These are phyloP conservation scores for Cantharis lateralis DNA, from an alignment of 2,888 invertebrate genomes.

Conservation along the genomic window DNA sequence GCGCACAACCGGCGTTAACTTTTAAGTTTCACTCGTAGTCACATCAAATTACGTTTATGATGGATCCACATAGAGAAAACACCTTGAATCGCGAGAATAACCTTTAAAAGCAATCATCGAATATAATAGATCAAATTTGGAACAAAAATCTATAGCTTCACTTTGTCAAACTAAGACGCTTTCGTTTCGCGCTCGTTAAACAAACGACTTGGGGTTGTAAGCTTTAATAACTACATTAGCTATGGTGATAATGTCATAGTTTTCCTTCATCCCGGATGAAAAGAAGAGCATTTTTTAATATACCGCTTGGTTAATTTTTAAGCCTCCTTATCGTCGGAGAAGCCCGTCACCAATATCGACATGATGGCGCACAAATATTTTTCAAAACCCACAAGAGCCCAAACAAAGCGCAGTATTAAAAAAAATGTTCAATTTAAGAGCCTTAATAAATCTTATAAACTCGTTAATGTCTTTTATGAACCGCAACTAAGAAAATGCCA, in stretches of 20 bases:
- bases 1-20: not conserved
- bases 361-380: not conserved
- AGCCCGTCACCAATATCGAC: not conserved
- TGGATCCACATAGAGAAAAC: not conserved
- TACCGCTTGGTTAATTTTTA: constrained; percentile 18
- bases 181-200: constrained; percentile 36
- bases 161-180: constrained; percentile 14
- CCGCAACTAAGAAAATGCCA: constrained; percentile 21
- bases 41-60: not conserved
- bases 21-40: not conserved
- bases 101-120: not conserved
- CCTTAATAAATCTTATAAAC: constrained; percentile 28
- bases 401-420: not conserved
- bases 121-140: not conserved
- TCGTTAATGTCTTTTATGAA: constrained; percentile 35
- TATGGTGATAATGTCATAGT: constrained; percentile 23
- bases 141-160: constrained; percentile 1
- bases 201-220: constrained; percentile 34
- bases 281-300: constrained; percentile 18
- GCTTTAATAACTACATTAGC: constrained; percentile 22
- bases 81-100: not conserved
- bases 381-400: not conserved
- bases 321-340: not conserved
- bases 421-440: not conserved
- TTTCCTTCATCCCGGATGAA: not conserved